phyloP scores from a whole-genome alignment of 2,888 invertebrate genomes.

The Idaea straminata region DNA sequence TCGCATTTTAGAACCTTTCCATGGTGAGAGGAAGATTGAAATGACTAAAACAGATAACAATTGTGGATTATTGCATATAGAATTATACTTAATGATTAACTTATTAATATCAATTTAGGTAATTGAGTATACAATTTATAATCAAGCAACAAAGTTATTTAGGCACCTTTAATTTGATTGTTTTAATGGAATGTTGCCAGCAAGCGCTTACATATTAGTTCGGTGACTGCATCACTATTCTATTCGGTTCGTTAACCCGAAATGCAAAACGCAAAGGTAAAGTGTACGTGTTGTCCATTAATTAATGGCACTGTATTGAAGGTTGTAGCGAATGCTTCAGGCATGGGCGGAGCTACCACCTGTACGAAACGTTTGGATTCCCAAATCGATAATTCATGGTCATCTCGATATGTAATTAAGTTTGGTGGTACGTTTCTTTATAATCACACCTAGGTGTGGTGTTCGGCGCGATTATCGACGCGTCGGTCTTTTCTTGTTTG shows the following conservation, averaged over 20 bases:
- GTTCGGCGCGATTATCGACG: constrained; percentile 51
- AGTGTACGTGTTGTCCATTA: constrained; percentile 47
- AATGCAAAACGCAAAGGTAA: constrained; percentile 34
- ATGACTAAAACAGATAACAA: neutral
- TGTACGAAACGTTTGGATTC: constrained; percentile 65
- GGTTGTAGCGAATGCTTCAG: constrained; percentile 50
- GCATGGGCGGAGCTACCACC: constrained; percentile 69
- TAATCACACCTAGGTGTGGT: constrained; percentile 66
- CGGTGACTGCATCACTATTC: neutral
- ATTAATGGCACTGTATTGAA: constrained; percentile 50
- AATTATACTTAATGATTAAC: too few species aligned
- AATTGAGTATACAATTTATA: too few species aligned
- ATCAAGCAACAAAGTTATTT: too few species aligned
- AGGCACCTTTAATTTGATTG: too few species aligned
- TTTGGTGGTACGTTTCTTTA: constrained; percentile 53
- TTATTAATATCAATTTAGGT: too few species aligned
- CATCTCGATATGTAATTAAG: constrained; percentile 69
- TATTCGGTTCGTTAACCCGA: constrained; percentile 28
- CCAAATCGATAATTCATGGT: constrained; percentile 76
- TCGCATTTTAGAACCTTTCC: neutral
- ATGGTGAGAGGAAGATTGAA: constrained; percentile 1
- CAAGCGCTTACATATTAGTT: neutral
- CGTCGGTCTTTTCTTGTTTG: constrained; percentile 15
- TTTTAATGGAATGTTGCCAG: neutral
- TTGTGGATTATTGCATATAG: neutral